Conservation (phyloP, 23 tunicate genomes). For the Oikopleura vanhoeffeni region DNA sequence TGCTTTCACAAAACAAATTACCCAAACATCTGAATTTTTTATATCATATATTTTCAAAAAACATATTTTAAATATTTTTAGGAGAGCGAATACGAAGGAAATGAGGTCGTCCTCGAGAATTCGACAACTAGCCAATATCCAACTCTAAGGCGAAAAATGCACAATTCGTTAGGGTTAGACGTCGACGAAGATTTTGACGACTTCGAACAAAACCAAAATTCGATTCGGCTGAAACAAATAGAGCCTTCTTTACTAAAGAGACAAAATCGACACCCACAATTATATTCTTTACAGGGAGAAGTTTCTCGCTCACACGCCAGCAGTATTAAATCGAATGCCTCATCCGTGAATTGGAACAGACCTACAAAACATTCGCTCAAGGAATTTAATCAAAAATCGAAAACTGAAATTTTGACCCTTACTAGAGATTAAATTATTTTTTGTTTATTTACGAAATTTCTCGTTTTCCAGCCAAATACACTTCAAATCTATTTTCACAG, state of each 20-base stretch:
- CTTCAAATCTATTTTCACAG: background rate
- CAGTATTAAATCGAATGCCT: background rate
- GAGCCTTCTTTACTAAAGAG: background rate
- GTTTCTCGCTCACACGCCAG: background rate
- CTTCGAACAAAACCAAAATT: background rate
- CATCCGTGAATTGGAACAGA: background rate
- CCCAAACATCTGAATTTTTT: too few species aligned
- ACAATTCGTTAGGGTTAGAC: background rate
- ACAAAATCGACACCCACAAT: background rate
- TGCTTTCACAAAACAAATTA: too few species aligned
- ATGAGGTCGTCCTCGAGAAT: background rate
- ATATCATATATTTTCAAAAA: too few species aligned
- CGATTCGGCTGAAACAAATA: background rate
- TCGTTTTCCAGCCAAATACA: background rate
- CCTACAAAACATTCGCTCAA: background rate
- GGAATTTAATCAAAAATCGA: background rate
- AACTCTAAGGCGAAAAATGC: background rate
- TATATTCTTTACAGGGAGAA: background rate
- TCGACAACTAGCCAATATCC: background rate
- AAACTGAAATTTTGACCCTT: background rate
- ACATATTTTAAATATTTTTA: too few species aligned
- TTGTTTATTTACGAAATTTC: background rate
- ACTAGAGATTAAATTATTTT: background rate
- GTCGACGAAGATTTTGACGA: background rate
- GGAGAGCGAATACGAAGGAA: too few species aligned